A percentile compares a stretch with the other conserved stretches of the same genome.
These are phyloP conservation scores for Limnephilus lunatus DNA, from an alignment of 2,888 invertebrate species.

Conservation along the genomic window DNA sequence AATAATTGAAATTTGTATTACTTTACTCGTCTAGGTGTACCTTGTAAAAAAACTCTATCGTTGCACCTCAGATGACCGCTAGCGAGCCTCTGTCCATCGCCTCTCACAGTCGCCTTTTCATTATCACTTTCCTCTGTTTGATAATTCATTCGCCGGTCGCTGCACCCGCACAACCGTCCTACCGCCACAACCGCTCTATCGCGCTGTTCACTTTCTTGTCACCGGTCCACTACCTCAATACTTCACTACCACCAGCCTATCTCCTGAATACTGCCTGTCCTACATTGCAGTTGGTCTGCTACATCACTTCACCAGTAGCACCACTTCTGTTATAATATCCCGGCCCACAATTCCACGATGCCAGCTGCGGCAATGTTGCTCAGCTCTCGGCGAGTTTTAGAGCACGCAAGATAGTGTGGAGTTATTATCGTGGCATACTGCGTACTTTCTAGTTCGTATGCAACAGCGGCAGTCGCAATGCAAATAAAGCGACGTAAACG, in stretches of 20 bases:
- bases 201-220: conserved; percentile 13
- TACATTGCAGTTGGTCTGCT: neutral
- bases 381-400: conserved; percentile 12
- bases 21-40: too few species aligned
- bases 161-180: neutral
- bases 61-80: neutral
- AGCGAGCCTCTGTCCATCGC: neutral
- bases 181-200: neutral
- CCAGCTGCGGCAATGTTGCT: neutral
- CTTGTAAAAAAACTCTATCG: too few species aligned
- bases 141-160: conserved; percentile 2
- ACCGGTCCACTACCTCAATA: neutral
- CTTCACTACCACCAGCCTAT: neutral
- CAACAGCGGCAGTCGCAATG: conserved; percentile 10
- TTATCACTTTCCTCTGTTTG: conserved; percentile 17
- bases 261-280: neutral
- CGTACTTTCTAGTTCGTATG: conserved; percentile 24
- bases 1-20: too few species aligned
- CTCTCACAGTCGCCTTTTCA: neutral
- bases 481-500: conserved; percentile 21
- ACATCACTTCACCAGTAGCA: neutral
- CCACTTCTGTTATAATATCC: neutral
- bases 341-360: neutral
- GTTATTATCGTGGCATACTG: neutral
- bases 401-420: neutral